These are phyloP conservation scores for Hetaerina titia DNA, from an alignment of 2,888 invertebrate species.

Conservation along the genomic window DNA sequence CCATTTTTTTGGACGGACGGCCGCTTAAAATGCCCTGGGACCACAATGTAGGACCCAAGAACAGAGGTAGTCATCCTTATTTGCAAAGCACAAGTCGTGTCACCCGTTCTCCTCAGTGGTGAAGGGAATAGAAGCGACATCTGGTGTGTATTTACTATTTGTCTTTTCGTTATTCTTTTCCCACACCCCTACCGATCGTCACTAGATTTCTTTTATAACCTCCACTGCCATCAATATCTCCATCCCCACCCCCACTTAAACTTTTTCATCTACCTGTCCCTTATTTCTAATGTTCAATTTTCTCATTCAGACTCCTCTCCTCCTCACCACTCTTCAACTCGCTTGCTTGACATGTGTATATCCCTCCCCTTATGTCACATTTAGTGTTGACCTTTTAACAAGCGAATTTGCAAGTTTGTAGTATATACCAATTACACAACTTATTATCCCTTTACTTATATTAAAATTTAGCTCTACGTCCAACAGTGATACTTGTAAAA, in stretches of 20 bases:
- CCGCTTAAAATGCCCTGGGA: background rate
- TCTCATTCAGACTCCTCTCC: no score
- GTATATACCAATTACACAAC: no score
- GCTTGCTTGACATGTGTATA: no score
- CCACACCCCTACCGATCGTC: background rate
- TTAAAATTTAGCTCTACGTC: no score
- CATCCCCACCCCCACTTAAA: background rate
- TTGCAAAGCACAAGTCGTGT: slow-evolving; percentile 13
- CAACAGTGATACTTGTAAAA: no score
- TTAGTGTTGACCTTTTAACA: no score
- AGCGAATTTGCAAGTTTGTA: no score
- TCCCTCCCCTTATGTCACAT: no score
- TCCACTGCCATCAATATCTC: background rate
- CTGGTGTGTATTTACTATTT: slow-evolving; percentile 40
- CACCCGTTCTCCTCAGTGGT: background rate
- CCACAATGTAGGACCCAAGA: slow-evolving; percentile 9
- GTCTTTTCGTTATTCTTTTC: background rate
- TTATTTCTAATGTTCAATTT: background rate
- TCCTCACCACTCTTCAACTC: no score
- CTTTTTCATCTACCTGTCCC: background rate
- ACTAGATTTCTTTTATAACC: background rate
- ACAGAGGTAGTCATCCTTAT: background rate
- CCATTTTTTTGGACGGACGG: background rate
- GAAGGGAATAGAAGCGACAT: slow-evolving; percentile 1
- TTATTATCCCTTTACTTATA: no score